Evolutionary conservation across 2,113 vertebrate species (phyloP).

Genomic region (Andinoacara biseriatus): DNA sequence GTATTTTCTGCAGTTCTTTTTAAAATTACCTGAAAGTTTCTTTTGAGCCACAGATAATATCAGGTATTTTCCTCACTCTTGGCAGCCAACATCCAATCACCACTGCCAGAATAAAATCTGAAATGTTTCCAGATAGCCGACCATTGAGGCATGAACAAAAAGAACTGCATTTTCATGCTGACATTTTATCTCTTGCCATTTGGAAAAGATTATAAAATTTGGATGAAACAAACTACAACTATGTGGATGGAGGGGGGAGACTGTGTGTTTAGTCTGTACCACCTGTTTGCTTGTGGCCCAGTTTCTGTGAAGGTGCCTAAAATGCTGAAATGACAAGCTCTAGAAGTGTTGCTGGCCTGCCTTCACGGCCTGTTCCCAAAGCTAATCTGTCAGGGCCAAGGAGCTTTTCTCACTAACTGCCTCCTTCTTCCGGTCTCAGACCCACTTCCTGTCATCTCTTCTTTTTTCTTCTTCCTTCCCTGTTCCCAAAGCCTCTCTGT

Average conservation of each 20-base stretch:
- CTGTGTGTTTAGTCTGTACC: conserved; percentile 47
- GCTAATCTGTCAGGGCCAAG: conserved; percentile 18
- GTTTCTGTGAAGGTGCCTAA: conserved; percentile 21
- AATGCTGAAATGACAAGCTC: conserved; percentile 7
- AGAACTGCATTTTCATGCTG: neutral
- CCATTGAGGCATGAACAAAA: neutral
- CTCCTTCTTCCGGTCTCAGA: conserved; percentile 27
- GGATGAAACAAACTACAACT: neutral
- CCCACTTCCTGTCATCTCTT: conserved; percentile 31
- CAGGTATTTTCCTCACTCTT: conserved; percentile 5
- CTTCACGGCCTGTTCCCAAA: conserved; percentile 42
- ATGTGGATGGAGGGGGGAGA: neutral
- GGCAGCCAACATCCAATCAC: neutral
- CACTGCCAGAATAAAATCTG: conserved; percentile 9
- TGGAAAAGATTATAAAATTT: conserved; percentile 9
- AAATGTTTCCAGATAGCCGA: neutral
- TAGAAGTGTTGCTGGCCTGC: conserved; percentile 12
- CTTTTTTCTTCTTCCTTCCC: conserved; percentile 12
- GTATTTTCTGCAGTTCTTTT: neutral
- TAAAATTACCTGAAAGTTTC: neutral
- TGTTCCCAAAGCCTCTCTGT: conserved; percentile 27
- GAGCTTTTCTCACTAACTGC: conserved; percentile 24
- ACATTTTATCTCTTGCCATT: neutral
- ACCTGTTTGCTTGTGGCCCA: conserved; percentile 39
- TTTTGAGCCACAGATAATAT: neutral